Percentiles rank a stretch among this genome's conserved stretches.
These are phyloP conservation scores for Hypotaenidia okinawae DNA, from an alignment of 2,797 vertebrate genomes.

Conservation along the genomic window DNA sequence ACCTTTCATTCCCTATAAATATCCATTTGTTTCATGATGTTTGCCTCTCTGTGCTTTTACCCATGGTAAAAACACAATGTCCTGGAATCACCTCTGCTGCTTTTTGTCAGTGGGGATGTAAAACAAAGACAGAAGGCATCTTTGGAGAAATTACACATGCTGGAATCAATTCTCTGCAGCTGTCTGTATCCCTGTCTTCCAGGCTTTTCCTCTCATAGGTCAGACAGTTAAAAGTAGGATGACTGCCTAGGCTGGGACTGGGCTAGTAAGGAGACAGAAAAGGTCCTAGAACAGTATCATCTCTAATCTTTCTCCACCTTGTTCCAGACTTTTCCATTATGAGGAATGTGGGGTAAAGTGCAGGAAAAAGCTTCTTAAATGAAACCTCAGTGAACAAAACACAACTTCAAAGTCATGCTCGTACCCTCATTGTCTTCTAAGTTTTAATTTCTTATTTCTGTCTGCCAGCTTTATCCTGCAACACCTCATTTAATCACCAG, in stretches of 20 bases:
- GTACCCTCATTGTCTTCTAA: background rate
- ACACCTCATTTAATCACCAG: background rate
- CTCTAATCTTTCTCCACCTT: background rate
- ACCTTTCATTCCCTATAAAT: background rate
- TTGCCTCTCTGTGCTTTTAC: background rate
- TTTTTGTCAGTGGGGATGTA: background rate
- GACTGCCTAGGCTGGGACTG: background rate
- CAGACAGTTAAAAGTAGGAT: background rate
- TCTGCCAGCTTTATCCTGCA: background rate
- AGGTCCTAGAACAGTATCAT: background rate
- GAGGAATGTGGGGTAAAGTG: background rate
- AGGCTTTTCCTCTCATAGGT: background rate
- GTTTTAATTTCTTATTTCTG: background rate
- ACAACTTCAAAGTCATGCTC: background rate
- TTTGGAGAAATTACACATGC: background rate
- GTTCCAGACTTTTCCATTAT: background rate
- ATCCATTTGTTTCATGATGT: background rate
- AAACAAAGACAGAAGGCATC: background rate
- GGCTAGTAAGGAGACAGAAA: background rate
- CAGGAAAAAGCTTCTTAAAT: background rate
- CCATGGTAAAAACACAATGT: accelerated
- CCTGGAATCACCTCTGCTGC: background rate
- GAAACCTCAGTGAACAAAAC: background rate
- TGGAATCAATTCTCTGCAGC: background rate
- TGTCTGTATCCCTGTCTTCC: background rate